phyloP scores from a whole-genome alignment of 2,888 invertebrate species.

The Eilema griseolum region DNA sequence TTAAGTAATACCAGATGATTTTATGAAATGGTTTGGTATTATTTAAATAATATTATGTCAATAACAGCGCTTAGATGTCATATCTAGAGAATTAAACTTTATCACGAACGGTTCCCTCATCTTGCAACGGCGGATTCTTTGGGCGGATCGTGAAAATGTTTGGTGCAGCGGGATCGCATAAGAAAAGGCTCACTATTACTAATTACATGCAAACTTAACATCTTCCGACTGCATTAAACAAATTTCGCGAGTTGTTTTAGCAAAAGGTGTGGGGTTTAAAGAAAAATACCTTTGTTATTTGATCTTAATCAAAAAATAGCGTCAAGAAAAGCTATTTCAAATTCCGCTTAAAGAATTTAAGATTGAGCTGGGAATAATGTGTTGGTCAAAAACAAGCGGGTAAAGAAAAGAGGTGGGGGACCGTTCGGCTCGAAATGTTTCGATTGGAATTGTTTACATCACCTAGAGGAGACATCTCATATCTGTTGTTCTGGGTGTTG shows the following conservation, averaged over 20 bases:
- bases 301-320: neutral
- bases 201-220: too few relatives aligned
- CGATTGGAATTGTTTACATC: neutral
- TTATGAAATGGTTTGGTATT: neutral
- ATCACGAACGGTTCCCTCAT: neutral
- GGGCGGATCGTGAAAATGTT: neutral
- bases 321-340: neutral
- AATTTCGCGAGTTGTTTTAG: too few relatives aligned
- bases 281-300: too few relatives aligned
- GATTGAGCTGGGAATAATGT: neutral
- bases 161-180: neutral
- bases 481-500: neutral
- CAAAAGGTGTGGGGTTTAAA: neutral
- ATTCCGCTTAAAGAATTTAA: neutral
- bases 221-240: neutral
- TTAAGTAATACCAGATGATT: neutral
- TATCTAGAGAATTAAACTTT: too few relatives aligned
- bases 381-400: neutral
- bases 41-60: neutral
- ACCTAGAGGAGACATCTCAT: neutral
- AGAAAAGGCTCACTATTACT: too few relatives aligned
- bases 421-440: neutral
- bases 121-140: neutral
- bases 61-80: neutral
- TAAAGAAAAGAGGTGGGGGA: neutral